Percentiles rank a stretch among this genome's conserved stretches.
Evolutionary conservation across 2,113 vertebrate species (phyloP).

Genomic region (Sinosuthora webbiana): DNA sequence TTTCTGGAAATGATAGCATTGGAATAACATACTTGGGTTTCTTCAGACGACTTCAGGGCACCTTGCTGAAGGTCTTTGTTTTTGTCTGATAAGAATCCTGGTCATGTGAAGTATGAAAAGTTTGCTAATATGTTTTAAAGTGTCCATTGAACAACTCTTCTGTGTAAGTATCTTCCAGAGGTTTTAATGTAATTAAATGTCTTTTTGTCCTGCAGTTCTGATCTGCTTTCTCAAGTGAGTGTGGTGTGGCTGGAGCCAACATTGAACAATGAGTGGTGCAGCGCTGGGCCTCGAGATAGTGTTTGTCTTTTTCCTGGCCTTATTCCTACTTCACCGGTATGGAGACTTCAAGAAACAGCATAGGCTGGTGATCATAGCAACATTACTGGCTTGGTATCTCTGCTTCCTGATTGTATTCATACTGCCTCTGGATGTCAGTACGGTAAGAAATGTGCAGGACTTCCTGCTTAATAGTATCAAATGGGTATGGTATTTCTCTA

Average conservation of each 20-base stretch:
- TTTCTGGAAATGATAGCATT: neutral
- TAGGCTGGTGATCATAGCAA: slow-evolving; percentile 88
- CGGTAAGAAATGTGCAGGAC: slow-evolving; percentile 74
- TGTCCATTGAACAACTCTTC: neutral
- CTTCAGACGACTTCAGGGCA: neutral
- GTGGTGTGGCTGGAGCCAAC: neutral
- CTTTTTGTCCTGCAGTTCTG: slow-evolving; percentile 54
- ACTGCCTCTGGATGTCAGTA: slow-evolving; percentile 92
- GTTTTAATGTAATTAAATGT: neutral
- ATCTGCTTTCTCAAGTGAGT: neutral
- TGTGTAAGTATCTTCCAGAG: neutral
- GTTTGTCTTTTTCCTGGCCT: slow-evolving; percentile 88
- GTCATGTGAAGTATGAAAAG: neutral
- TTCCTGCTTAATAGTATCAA: neutral
- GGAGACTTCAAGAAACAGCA: slow-evolving; percentile 91
- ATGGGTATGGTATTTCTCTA: neutral
- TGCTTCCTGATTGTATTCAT: slow-evolving; percentile 96
- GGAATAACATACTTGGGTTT: neutral
- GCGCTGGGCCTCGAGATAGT: slow-evolving; percentile 86
- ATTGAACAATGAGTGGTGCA: slow-evolving; percentile 83
- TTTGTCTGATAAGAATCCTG: neutral
- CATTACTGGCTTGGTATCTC: slow-evolving; percentile 92
- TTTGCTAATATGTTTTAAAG: neutral
- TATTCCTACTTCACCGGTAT: slow-evolving; percentile 89
- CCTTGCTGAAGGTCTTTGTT: neutral